Evolutionary conservation across 2,797 vertebrate genomes (phyloP).

Genomic region (Neosilurus hyrtlii): DNA sequence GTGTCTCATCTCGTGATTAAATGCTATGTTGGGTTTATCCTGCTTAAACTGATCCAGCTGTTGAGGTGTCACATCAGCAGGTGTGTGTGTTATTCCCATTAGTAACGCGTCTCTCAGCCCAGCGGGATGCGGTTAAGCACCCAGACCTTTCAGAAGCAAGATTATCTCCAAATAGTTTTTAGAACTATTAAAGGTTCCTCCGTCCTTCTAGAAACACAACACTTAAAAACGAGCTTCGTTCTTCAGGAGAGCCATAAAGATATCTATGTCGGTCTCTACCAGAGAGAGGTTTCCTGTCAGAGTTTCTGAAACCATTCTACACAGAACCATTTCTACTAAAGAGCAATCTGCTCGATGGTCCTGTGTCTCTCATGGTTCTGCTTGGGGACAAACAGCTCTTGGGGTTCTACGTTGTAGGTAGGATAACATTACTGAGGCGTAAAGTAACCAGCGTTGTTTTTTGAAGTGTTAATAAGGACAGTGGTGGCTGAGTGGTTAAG

Average conservation of each 20-base stretch:
- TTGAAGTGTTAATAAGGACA: too few species aligned
- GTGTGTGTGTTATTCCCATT: constrained; percentile 41
- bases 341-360: background rate
- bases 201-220: background rate
- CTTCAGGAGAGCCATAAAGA: background rate
- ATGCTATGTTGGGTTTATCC: background rate
- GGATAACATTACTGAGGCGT: background rate
- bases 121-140: background rate
- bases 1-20: background rate
- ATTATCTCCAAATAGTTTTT: background rate
- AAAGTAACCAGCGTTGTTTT: background rate
- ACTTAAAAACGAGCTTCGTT: background rate
- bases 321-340: background rate
- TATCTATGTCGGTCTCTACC: background rate
- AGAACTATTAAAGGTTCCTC: background rate
- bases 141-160: background rate
- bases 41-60: background rate
- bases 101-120: constrained; percentile 55
- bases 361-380: background rate
- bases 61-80: constrained; percentile 21
- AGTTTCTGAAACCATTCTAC: background rate
- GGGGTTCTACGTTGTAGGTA: background rate
- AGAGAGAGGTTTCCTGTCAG: background rate
- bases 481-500: too few species aligned
- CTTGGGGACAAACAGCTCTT: background rate